These are phyloP conservation scores for Pseudochirops cupreus DNA, from an alignment of 2,797 vertebrate genomes.

Conservation along the genomic window DNA sequence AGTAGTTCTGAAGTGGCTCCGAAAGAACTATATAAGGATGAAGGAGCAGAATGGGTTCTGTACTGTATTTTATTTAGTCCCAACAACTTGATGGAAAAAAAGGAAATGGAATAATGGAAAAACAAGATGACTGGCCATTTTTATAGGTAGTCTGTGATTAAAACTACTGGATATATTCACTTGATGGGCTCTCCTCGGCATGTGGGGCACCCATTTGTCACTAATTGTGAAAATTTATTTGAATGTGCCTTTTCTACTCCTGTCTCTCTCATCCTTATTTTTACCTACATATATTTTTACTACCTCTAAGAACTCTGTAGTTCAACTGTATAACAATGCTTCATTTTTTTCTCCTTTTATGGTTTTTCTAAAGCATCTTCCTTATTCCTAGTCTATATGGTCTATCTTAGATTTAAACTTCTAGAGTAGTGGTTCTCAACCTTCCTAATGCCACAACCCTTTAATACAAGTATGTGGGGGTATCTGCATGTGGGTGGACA, in stretches of 20 bases:
- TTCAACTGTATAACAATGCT: background rate
- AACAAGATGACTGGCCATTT: background rate
- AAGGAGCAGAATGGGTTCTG: constrained; percentile 30
- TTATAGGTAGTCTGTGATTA: constrained; percentile 26
- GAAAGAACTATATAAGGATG: background rate
- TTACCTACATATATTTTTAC: background rate
- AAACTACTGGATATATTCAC: background rate
- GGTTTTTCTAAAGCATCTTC: constrained; percentile 19
- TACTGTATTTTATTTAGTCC: background rate
- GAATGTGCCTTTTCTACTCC: background rate
- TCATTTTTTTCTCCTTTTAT: background rate
- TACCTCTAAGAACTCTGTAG: background rate
- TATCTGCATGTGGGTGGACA: too few species aligned
- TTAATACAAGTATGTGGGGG: too few species aligned
- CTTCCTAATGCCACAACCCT: too few species aligned
- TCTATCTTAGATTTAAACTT: constrained; percentile 14
- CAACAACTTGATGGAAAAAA: constrained; percentile 23
- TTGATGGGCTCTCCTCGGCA: constrained; percentile 31
- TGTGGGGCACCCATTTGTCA: constrained; percentile 20
- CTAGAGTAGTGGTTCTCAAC: background rate
- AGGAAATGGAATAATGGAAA: constrained; percentile 18
- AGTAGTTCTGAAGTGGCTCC: constrained; percentile 16
- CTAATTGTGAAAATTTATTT: constrained; percentile 31
- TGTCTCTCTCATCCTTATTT: background rate
- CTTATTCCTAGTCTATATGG: constrained; percentile 17